phyloP scores from a whole-genome alignment of 2,113 vertebrate species.

The Carassius gibelio region DNA sequence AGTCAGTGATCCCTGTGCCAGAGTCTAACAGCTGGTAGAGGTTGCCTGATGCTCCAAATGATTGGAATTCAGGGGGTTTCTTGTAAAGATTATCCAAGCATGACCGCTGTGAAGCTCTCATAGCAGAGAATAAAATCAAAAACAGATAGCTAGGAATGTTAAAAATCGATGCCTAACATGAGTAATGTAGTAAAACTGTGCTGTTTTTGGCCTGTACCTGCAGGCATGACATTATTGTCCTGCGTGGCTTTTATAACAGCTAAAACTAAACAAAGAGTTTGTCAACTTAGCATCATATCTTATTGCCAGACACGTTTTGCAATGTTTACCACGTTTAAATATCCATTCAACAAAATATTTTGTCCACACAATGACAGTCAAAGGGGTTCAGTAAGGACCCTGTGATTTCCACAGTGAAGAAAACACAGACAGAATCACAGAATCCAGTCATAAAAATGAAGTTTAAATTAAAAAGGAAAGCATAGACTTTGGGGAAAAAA shows the following conservation, averaged over 20 bases:
- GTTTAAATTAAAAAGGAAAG: neutral
- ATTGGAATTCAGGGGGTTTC: constrained; percentile 65
- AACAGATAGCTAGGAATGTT: neutral
- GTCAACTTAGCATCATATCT: neutral
- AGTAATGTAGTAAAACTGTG: neutral
- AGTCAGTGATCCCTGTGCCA: constrained; percentile 50
- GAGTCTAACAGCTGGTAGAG: constrained; percentile 75
- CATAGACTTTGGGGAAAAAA: neutral
- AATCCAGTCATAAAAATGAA: neutral
- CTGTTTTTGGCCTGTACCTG: neutral
- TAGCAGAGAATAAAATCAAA: neutral
- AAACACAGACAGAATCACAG: neutral
- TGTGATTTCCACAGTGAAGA: neutral
- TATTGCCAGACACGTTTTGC: neutral
- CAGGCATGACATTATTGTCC: neutral
- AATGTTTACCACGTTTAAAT: neutral
- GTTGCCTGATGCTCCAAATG: constrained; percentile 67
- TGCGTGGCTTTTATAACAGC: neutral
- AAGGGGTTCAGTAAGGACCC: neutral
- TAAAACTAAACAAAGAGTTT: neutral
- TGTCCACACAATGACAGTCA: neutral
- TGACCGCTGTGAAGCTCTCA: neutral
- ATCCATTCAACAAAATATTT: neutral
- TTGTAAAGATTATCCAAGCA: constrained; percentile 21
- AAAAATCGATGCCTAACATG: neutral